These are phyloP conservation scores for Picathartes gymnocephalus DNA, from an alignment of 2,113 vertebrate species.

Conservation along the genomic window DNA sequence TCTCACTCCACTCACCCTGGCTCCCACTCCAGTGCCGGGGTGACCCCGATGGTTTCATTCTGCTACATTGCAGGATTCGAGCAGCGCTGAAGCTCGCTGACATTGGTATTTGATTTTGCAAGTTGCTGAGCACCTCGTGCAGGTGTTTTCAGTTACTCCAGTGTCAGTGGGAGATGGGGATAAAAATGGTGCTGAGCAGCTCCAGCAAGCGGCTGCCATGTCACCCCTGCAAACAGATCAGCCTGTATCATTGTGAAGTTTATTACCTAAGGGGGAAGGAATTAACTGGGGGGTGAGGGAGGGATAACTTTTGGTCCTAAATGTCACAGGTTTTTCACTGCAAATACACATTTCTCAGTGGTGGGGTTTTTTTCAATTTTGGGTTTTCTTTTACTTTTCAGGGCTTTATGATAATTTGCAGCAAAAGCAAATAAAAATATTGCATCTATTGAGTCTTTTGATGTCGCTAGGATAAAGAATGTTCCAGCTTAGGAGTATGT, in stretches of 20 bases:
- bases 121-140: background rate
- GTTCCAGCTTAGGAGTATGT: background rate
- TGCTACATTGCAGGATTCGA: background rate
- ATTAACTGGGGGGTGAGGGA: background rate
- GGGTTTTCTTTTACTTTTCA: background rate
- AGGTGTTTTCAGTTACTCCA: background rate
- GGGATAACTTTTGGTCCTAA: background rate
- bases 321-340: background rate
- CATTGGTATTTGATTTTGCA: background rate
- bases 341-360: background rate
- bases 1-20: background rate
- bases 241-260: background rate
- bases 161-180: background rate
- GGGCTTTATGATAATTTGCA: background rate
- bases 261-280: background rate
- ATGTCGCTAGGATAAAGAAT: accelerated
- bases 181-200: background rate
- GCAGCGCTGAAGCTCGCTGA: background rate
- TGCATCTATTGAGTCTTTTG: background rate
- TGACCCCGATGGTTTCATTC: background rate
- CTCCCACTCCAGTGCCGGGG: background rate
- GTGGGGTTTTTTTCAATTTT: background rate
- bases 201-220: background rate
- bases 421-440: background rate
- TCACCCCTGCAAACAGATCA: background rate